Conservation (phyloP, 2,113 vertebrate species). For the Oophaga pumilio region DNA sequence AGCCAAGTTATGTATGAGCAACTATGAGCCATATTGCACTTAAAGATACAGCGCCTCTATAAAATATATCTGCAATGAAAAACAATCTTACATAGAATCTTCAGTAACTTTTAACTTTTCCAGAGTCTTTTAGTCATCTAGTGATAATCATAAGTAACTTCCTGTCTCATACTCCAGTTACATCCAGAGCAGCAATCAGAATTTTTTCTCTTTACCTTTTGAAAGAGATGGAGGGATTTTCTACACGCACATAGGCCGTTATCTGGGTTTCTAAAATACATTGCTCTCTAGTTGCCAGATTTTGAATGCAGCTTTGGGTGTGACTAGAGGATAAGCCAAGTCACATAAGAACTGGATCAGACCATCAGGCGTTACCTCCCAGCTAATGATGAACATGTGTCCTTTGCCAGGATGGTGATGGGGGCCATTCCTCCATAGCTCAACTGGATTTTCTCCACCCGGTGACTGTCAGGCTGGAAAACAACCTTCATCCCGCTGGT, state of each 20-base stretch:
- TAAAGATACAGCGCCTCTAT: no score
- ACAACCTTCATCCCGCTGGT: constrained; percentile 88
- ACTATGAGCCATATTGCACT: no score
- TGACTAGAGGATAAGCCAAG: neutral
- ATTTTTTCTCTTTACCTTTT: neutral
- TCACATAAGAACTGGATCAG: neutral
- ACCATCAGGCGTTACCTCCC: constrained; percentile 71
- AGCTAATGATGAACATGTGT: constrained; percentile 74
- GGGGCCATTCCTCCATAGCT: constrained; percentile 93
- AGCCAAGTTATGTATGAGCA: no score
- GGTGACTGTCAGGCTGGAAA: constrained; percentile 72
- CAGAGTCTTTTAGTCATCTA: neutral
- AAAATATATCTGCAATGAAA: no score
- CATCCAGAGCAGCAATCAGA: neutral
- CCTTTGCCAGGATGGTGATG: constrained; percentile 79
- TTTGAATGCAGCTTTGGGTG: neutral
- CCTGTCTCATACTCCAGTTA: neutral
- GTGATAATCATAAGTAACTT: neutral
- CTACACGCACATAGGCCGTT: neutral
- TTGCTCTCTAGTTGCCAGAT: neutral
- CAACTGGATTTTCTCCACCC: constrained; percentile 78
- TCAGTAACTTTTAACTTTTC: no score
- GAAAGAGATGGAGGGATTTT: neutral
- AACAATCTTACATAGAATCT: no score
- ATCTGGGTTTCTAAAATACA: neutral